Conservation (phyloP, 2,113 vertebrate species). For the Struthio camelus region DNA sequence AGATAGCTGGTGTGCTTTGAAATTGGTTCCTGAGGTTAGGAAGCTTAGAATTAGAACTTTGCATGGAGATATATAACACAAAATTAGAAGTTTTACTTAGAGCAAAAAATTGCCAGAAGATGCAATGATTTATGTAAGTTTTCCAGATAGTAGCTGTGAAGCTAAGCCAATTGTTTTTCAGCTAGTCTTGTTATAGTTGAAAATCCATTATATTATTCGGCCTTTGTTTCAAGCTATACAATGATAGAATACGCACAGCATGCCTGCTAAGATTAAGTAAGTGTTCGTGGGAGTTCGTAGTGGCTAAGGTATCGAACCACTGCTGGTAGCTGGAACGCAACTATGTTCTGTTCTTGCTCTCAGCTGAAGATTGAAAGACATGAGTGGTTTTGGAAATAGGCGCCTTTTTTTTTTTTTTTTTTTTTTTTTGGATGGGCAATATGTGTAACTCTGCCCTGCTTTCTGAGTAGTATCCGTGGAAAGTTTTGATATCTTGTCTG, state of each 20-base stretch:
- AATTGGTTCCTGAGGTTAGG: neutral
- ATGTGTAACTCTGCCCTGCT: neutral
- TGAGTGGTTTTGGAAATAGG: neutral
- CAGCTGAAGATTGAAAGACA: neutral
- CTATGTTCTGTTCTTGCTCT: neutral
- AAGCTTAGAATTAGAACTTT: neutral
- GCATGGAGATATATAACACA: neutral
- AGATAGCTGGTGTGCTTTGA: neutral
- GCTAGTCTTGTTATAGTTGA: neutral
- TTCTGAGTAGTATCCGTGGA: neutral
- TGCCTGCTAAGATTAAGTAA: neutral
- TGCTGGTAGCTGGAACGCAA: neutral
- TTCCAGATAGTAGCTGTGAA: neutral
- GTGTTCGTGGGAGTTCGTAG: neutral
- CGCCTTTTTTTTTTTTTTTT: neutral
- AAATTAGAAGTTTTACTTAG: neutral
- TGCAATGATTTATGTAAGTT: neutral
- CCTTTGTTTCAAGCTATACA: neutral
- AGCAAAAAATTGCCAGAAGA: neutral
- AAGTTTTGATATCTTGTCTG: neutral
- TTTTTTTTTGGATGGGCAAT: neutral
- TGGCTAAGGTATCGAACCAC: neutral
- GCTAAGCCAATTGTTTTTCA: accelerated
- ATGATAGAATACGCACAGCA: neutral
- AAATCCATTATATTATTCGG: neutral